Percentiles rank a stretch among this genome's conserved stretches.
These are phyloP conservation scores for Nymphalis io DNA, from an alignment of 1,140 invertebrate species.

Conservation along the genomic window DNA sequence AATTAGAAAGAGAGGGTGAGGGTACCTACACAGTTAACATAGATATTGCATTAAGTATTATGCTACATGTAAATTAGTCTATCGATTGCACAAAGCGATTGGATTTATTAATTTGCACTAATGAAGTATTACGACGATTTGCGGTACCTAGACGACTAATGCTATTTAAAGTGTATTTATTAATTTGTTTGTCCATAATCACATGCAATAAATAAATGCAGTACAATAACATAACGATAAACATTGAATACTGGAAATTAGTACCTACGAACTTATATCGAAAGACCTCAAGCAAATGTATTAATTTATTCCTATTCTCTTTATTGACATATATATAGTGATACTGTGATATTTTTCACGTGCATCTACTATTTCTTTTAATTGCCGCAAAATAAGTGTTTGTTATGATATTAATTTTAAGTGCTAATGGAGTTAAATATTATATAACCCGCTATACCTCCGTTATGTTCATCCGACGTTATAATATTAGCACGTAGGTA, in stretches of 20 bases:
- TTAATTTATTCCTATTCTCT: too few relatives aligned
- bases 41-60: conserved; percentile 47
- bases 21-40: conserved; percentile 46
- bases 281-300: too few relatives aligned
- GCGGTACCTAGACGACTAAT: too few relatives aligned
- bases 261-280: too few relatives aligned
- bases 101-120: conserved; percentile 20
- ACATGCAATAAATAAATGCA: too few relatives aligned
- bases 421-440: background rate
- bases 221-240: too few relatives aligned
- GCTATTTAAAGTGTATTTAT: too few relatives aligned
- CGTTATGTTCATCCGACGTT: conserved; percentile 8
- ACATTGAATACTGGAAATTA: too few relatives aligned
- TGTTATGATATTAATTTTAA: background rate
- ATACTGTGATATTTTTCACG: too few relatives aligned
- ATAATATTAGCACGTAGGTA: conserved; percentile 40
- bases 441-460: background rate
- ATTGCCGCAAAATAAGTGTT: background rate
- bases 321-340: too few relatives aligned
- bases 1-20: conserved; percentile 77
- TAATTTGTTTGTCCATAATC: background rate
- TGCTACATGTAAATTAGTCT: conserved; percentile 51
- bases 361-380: background rate
- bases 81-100: conserved; percentile 45
- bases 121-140: conserved; percentile 1